phyloP scores from a whole-genome alignment of 2,113 vertebrate species.

The Mystacornis crossleyi region DNA sequence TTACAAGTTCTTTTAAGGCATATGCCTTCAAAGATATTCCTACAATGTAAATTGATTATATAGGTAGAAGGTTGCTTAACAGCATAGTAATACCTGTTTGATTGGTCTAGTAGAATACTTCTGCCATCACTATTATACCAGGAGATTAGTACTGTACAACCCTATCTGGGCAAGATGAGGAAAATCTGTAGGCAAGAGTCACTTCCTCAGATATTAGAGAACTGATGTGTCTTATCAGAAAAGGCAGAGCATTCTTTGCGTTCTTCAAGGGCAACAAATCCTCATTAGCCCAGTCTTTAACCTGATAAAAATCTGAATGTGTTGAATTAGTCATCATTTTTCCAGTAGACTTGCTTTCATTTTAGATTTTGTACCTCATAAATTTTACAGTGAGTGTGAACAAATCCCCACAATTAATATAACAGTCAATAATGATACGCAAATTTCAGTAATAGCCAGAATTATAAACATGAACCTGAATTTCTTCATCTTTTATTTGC shows the following conservation, averaged over 20 bases:
- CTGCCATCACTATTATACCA: background rate
- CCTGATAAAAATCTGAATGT: background rate
- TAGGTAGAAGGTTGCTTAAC: background rate
- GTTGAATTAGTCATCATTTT: background rate
- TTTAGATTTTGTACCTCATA: background rate
- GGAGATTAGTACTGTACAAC: background rate
- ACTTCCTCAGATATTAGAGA: background rate
- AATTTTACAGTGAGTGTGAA: background rate
- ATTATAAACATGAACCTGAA: background rate
- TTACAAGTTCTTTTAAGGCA: background rate
- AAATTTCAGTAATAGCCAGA: background rate
- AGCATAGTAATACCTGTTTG: background rate
- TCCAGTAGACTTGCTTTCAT: background rate
- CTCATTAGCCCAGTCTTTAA: background rate
- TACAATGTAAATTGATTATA: background rate
- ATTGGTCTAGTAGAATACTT: background rate
- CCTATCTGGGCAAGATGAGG: background rate
- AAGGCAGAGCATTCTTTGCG: background rate
- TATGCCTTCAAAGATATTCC: background rate
- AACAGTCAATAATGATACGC: background rate
- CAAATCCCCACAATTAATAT: background rate
- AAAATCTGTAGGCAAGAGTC: background rate
- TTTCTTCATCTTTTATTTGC: background rate
- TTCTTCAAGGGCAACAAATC: background rate
- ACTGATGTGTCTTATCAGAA: background rate